Percentiles rank a stretch among this genome's conserved stretches.
Conservation (phyloP, 2,888 invertebrate species). For the Rhagium mordax region DNA sequence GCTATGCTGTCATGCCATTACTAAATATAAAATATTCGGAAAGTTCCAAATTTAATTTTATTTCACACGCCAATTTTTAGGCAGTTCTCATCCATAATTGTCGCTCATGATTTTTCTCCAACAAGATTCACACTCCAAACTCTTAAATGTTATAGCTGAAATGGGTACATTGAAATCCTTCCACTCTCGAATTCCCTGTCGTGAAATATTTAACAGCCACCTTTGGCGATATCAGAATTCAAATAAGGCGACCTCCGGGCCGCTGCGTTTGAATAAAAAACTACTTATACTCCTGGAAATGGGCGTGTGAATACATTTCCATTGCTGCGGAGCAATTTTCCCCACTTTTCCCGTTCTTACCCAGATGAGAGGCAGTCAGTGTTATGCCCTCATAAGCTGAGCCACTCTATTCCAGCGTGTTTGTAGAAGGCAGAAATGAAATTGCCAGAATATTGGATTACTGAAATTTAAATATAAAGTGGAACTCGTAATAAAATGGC, state of each 20-base stretch:
- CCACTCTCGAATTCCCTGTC: background rate
- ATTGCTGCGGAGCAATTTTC: constrained; percentile 63
- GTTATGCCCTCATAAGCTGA: constrained; percentile 61
- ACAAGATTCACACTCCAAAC: too few species aligned
- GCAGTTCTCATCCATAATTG: background rate
- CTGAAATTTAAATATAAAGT: constrained; percentile 71
- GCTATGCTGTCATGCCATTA: too few species aligned
- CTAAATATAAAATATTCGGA: too few species aligned
- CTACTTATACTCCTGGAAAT: constrained; percentile 62
- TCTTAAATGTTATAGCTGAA: too few species aligned
- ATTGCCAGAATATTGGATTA: constrained; percentile 70
- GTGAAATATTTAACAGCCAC: constrained; percentile 49
- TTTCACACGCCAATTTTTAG: too few species aligned
- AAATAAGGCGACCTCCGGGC: constrained; percentile 60
- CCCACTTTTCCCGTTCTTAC: constrained; percentile 60
- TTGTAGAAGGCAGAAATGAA: constrained; percentile 64
- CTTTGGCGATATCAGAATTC: constrained; percentile 61
- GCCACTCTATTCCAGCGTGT: constrained; percentile 56
- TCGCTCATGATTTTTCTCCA: background rate
- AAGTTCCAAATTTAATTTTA: too few species aligned
- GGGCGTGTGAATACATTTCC: constrained; percentile 64
- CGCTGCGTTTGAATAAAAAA: constrained; percentile 64
- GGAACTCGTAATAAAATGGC: constrained; percentile 66
- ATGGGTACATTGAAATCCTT: background rate
- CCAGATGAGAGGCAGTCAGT: constrained; percentile 54